Evolutionary conservation across 1,140 invertebrate species (phyloP), one percentile per base, ranked within the genome.

Genomic region (Liolophura sinensis): DNA sequence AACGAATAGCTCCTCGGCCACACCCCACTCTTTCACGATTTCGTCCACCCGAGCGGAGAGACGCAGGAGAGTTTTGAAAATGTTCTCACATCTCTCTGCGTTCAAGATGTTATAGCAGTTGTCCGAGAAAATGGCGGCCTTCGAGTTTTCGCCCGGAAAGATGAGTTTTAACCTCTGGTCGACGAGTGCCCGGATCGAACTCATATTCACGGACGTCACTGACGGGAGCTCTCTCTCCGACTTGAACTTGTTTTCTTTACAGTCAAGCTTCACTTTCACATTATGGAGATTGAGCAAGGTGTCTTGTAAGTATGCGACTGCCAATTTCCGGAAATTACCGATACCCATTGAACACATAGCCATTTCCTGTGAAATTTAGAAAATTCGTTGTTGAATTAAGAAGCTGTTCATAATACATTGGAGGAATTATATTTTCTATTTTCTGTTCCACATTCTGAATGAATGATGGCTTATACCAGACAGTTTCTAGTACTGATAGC

Each of bases 271-370:
- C 40, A 59, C 58, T 46, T 66, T 64, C 14, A 74, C 66, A 46
- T 74, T 72, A 60, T 74, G 67, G 7, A 74, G 60, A 62, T 74
- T 74, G 11, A 64, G 60, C 15, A 74, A 54, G 0, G 58, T 48
- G n/a, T 67, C 64, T 46, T 74, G 70, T 46, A 74, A 59, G 51
- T 64, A 68, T 18, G 70, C 70, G 58, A 72, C 46, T n/a, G 57
- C 64, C 24, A 70, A 62, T 49, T 70, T 68, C 57, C 68, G 64
- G 18, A 74, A 56, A 20, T 69, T 72, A 25, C 68, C 70, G 20
- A 72, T 51, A 12, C 73, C 68, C 31, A 40, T 3, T 9, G 31
- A 40, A 40, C 31, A 40, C 31, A 40, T 40, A 9, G 31, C 31
- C 31, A 40, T 40, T 40, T 40, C 31, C 31, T 40, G 31, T 40